phyloP scores from a whole-genome alignment of 2,888 invertebrate species.

The Seira sanloemensis region DNA sequence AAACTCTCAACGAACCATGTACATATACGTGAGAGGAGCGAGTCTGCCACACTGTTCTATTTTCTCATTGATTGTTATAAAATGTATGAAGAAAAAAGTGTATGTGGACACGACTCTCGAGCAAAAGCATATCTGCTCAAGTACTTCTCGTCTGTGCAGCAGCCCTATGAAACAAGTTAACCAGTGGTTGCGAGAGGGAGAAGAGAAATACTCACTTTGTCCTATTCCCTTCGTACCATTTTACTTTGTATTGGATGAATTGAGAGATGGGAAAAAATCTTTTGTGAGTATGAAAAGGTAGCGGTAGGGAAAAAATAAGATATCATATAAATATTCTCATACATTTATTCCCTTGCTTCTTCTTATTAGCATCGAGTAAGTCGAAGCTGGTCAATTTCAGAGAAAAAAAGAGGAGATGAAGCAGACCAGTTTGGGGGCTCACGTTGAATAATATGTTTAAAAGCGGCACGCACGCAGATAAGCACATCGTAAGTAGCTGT shows the following conservation, averaged over 20 bases:
- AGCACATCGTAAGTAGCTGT: too few species aligned
- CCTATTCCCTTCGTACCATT: neutral
- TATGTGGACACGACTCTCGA: neutral
- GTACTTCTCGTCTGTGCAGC: neutral
- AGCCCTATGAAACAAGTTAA: neutral
- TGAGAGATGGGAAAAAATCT: neutral
- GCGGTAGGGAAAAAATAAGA: neutral
- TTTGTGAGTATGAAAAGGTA: neutral
- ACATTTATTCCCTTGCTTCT: neutral
- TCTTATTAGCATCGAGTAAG: neutral
- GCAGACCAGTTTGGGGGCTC: neutral
- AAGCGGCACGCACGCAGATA: neutral
- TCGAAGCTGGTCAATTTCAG: neutral
- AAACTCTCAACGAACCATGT: too few species aligned
- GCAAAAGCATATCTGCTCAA: neutral
- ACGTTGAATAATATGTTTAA: neutral
- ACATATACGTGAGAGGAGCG: neutral
- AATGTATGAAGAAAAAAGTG: neutral
- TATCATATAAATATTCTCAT: neutral
- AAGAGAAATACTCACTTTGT: neutral
- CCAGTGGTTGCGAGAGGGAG: neutral
- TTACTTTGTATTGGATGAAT: neutral
- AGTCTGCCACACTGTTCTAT: neutral
- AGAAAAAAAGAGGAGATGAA: neutral
- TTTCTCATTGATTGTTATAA: neutral